phyloP scores from a whole-genome alignment of 2,797 vertebrate genomes.

The Lithobates sylvaticus region DNA sequence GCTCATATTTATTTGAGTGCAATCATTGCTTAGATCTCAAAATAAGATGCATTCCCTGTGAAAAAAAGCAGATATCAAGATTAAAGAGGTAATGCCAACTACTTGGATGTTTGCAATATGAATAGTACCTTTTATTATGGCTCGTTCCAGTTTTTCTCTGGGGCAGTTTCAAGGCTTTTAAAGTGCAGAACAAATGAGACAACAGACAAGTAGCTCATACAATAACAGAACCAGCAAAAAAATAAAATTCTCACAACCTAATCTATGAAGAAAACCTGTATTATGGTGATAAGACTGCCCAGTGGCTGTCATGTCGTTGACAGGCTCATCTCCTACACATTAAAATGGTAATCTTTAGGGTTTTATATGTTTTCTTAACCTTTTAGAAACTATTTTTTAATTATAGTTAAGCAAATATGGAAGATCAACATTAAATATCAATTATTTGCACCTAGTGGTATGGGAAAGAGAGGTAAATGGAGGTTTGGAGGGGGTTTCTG shows the following conservation, averaged over 20 bases:
- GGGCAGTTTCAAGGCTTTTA: conserved; percentile 30
- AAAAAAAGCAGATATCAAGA: conserved; percentile 43
- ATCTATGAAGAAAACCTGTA: not conserved
- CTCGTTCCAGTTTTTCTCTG: not conserved
- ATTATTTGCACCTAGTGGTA: too few species aligned
- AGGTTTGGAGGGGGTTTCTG: too few species aligned
- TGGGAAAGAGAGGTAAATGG: too few species aligned
- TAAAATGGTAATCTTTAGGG: not conserved
- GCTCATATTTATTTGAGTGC: conserved; percentile 24
- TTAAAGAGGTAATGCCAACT: conserved; percentile 39
- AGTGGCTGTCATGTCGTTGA: not conserved
- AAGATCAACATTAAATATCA: too few species aligned
- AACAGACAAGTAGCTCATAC: conserved; percentile 18
- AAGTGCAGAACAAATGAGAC: conserved; percentile 30
- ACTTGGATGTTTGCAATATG: conserved; percentile 15
- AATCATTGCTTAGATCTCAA: conserved; percentile 17
- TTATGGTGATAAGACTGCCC: not conserved
- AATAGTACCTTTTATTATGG: conserved; percentile 41
- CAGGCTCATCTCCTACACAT: too few species aligned
- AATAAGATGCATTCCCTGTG: conserved; percentile 28
- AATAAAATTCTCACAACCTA: not conserved
- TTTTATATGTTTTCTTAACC: too few species aligned
- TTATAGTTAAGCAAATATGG: too few species aligned
- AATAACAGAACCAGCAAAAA: not conserved
- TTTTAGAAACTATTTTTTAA: too few species aligned